Evolutionary conservation across 2,888 invertebrate genomes (phyloP), one percentile per base, ranked within the genome.

Genomic region (Resseliella maxima): DNA sequence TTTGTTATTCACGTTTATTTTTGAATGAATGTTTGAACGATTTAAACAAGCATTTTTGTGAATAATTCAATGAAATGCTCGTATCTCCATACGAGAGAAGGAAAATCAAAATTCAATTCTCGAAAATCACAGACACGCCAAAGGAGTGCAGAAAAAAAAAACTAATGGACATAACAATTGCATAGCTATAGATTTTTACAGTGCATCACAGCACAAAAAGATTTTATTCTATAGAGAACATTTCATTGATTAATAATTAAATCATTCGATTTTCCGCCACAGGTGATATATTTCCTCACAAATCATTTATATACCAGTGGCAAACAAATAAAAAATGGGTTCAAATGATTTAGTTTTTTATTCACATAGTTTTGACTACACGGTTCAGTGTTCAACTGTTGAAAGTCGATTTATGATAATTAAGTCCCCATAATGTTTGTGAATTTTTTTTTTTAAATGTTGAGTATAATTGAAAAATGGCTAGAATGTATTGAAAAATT

Each of bases 371-470:
- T 59, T 5, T 24, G 15, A 24, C 24, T 6, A 2, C 24, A 3
- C 24, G 6, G 8, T 50, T 24, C 59, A 27, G 8, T 72, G n/a
- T 72, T 72, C 15, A 72, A 35, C 72, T 72, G 72, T 72, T 72
- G 72, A 72, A 31, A 72, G n/a, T n/a, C 31, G 72, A 72, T 5
- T 35, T 72, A 31, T 15, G 31, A 72, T 72, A 72, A 72, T 72
- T 72, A 72, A 72, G 72, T 72, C 31, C 31, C 35, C 72, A 72
- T 3, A 3, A 72, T 72, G 15, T 31, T 72, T 72, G 72, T n/a
- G 72, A 15, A 27, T 15, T 72, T 72, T 15, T 35, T 27, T 72
- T 72, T 31, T 72, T 59, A 3, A 59, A 24, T 24, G 41, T 24
- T 18, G 18, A 18, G 18, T 18, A 50, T 15, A 15, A 50, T 15